Conservation (phyloP, 2,888 invertebrate species). For the Nowickia ferox region DNA sequence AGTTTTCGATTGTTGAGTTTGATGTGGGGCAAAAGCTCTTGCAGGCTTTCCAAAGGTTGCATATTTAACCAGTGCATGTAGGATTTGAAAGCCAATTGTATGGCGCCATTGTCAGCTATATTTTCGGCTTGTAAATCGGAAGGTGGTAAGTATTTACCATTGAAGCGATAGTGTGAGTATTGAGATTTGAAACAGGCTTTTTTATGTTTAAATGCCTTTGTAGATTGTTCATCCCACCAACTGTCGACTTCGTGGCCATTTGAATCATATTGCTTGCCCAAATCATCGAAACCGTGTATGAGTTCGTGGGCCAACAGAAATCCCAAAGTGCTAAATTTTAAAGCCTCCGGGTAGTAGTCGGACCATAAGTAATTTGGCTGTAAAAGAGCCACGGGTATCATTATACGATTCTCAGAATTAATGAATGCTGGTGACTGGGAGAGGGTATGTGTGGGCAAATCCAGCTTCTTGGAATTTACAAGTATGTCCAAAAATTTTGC, state of each 20-base stretch:
- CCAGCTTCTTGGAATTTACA: conserved; percentile 15
- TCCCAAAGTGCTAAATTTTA: conserved; percentile 79
- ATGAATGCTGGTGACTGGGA: conserved; percentile 74
- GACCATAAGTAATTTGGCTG: conserved; percentile 81
- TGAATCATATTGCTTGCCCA: conserved; percentile 74
- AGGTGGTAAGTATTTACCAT: conserved; percentile 76
- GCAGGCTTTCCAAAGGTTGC: conserved; percentile 63
- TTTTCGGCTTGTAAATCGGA: conserved; percentile 78
- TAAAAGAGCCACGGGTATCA: conserved; percentile 77
- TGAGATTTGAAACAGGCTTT: conserved; percentile 78
- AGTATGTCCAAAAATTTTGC: conserved; percentile 62
- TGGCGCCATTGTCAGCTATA: conserved; percentile 80
- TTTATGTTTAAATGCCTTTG: conserved; percentile 75
- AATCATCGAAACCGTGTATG: conserved; percentile 78
- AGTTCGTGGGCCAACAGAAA: conserved; percentile 78
- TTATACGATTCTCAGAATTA: conserved; percentile 74
- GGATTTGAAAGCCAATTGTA: conserved; percentile 79
- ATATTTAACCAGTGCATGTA: conserved; percentile 76
- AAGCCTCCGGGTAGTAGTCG: conserved; percentile 77
- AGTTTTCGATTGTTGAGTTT: conserved; percentile 77
- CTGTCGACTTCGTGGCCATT: conserved; percentile 66
- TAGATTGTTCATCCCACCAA: conserved; percentile 78
- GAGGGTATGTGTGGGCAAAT: conserved; percentile 48
- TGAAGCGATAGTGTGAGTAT: conserved; percentile 77
- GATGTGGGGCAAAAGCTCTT: conserved; percentile 77